Evolutionary conservation across 92 coral and sea anemone species (phyloP).

Genomic region (Porites evermanni): DNA sequence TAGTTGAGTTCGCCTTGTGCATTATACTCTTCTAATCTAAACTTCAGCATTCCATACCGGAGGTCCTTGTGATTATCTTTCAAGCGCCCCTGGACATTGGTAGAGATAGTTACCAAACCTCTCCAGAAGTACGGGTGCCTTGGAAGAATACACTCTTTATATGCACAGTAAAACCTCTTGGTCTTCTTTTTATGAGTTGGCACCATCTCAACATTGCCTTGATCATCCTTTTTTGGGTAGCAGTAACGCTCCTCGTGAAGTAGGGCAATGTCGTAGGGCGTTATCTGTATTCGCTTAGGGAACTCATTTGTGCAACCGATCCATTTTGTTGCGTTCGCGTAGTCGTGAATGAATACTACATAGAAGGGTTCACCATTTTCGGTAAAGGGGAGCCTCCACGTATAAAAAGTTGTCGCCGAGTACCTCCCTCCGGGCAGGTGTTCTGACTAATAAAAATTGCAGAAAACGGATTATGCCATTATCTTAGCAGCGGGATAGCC

Average conservation of each 20-base stretch:
- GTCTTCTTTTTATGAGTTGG: constrained; percentile 9
- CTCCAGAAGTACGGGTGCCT: constrained; percentile 32
- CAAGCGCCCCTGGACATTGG: constrained; percentile 14
- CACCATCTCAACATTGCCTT: constrained; percentile 3
- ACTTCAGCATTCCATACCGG: constrained; percentile 5
- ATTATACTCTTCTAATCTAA: neutral
- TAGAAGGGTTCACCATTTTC: constrained; percentile 35
- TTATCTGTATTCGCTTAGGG: constrained; percentile 17
- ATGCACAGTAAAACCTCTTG: constrained; percentile 4
- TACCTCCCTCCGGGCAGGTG: too few relatives aligned
- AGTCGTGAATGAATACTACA: constrained; percentile 15
- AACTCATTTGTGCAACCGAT: constrained; percentile 31
- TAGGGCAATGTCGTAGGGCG: constrained; percentile 30
- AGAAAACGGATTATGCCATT: too few relatives aligned
- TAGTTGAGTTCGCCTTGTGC: neutral
- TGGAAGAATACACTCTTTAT: constrained; percentile 5
- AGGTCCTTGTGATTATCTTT: constrained; percentile 26
- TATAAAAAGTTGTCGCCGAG: too few relatives aligned
- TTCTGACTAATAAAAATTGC: too few relatives aligned
- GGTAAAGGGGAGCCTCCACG: too few relatives aligned
- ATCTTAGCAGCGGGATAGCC: too few relatives aligned
- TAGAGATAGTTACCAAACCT: neutral
- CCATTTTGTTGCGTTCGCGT: constrained; percentile 6
- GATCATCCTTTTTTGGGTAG: neutral
- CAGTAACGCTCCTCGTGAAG: constrained; percentile 7